Percentiles rank a stretch among this genome's conserved stretches.
phyloP scores from a whole-genome alignment of 2,797 vertebrate genomes.

The Sebastes taczanowskii region DNA sequence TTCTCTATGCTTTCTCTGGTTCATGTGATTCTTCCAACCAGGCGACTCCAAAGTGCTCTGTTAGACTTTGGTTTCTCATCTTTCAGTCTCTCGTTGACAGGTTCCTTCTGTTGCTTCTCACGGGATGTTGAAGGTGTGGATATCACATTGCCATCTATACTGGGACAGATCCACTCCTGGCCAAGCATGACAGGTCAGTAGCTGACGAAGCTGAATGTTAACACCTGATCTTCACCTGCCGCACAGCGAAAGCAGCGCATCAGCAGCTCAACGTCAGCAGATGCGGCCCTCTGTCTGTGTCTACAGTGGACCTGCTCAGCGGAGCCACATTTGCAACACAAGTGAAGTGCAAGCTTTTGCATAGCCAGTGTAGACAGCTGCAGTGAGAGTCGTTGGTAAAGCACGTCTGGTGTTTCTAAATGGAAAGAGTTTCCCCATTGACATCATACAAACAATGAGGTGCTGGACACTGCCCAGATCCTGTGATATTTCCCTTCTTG shows the following conservation, averaged over 20 bases:
- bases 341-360: neutral
- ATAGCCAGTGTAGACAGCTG: neutral
- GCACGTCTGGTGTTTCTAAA: neutral
- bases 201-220: conserved; percentile 46
- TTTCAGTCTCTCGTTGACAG: conserved; percentile 23
- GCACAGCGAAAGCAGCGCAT: neutral
- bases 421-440: neutral
- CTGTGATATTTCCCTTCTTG: neutral
- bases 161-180: neutral
- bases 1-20: neutral
- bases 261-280: neutral
- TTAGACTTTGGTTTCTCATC: conserved; percentile 10
- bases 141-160: conserved; percentile 26
- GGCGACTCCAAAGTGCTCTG: neutral
- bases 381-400: neutral
- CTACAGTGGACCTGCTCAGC: neutral
- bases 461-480: neutral
- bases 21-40: neutral
- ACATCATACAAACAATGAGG: neutral
- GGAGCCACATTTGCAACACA: neutral
- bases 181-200: conserved; percentile 19
- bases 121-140: neutral
- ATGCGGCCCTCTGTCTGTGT: neutral
- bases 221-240: conserved; percentile 47
- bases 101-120: conserved; percentile 7